Evolutionary conservation across 2,113 vertebrate species (phyloP).

Genomic region (Rhinoderma darwinii): DNA sequence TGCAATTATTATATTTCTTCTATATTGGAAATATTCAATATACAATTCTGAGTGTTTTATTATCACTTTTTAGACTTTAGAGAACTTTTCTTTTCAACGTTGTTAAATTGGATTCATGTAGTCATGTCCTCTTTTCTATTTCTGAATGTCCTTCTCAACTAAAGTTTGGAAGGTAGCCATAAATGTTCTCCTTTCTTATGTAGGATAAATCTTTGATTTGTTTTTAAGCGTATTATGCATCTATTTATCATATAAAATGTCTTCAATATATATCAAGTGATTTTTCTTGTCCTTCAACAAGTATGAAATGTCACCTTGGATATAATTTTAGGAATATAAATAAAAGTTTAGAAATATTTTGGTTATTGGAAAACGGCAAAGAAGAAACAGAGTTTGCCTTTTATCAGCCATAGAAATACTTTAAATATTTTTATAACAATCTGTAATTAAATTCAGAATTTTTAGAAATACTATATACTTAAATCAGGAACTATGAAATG

Average conservation of each 20-base stretch:
- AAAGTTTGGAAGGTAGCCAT: conserved; percentile 40
- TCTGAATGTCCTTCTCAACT: conserved; percentile 35
- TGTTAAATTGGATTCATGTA: conserved; percentile 16
- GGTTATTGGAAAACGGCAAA: not conserved
- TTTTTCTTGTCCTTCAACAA: conserved; percentile 18
- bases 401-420: not conserved
- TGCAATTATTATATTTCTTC: not conserved
- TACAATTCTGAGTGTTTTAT: not conserved
- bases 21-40: not conserved
- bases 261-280: conserved; percentile 4
- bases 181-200: not conserved
- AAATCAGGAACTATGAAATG: too few species aligned
- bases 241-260: conserved; percentile 38
- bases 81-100: not conserved
- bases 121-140: conserved; percentile 34
- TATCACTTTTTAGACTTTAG: not conserved
- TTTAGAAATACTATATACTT: too few species aligned
- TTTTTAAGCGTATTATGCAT: conserved; percentile 47
- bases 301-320: conserved; percentile 11
- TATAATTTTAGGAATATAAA: conserved; percentile 1
- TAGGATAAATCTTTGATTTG: conserved; percentile 14
- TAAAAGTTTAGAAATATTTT: not conserved
- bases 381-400: not conserved
- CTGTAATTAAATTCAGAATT: too few species aligned
- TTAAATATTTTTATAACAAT: not conserved